A percentile compares a stretch with the other conserved stretches of the same genome.
phyloP scores from a whole-genome alignment of 1,140 invertebrate species.

The Zaprionus inermis region DNA sequence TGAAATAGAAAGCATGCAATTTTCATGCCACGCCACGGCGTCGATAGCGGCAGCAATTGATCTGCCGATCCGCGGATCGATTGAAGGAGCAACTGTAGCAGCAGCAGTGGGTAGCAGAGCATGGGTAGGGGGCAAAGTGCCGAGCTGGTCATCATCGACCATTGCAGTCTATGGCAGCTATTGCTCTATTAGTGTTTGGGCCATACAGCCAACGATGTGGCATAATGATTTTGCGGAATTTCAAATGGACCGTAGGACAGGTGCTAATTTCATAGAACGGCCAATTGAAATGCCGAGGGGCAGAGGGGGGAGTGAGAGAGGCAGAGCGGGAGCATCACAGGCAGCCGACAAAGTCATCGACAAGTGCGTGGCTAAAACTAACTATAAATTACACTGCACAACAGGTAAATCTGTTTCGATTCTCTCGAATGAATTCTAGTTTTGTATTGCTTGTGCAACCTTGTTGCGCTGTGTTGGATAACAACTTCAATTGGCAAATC shows the following conservation, averaged over 20 bases:
- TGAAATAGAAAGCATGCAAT: slow-evolving; percentile 83
- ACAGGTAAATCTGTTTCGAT: not conserved
- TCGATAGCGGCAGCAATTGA: slow-evolving; percentile 80
- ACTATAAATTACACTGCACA: slow-evolving; percentile 71
- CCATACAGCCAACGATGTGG: slow-evolving; percentile 53
- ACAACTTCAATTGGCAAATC: slow-evolving; percentile 49
- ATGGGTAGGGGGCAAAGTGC: not conserved
- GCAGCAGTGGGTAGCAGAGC: slow-evolving; percentile 25
- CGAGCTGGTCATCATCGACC: slow-evolving; percentile 28
- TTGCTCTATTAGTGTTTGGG: slow-evolving; percentile 81
- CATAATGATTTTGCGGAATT: slow-evolving; percentile 83
- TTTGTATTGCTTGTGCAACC: not conserved
- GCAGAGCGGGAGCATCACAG: slow-evolving; percentile 47
- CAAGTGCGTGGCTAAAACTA: slow-evolving; percentile 72
- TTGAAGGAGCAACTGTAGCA: slow-evolving; percentile 80
- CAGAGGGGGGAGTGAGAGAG: slow-evolving; percentile 11
- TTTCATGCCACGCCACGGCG: slow-evolving; percentile 75
- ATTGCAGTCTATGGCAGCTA: slow-evolving; percentile 60
- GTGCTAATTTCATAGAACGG: slow-evolving; percentile 82
- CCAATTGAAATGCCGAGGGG: slow-evolving; percentile 74
- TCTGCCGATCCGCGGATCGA: slow-evolving; percentile 71
- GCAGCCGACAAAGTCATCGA: slow-evolving; percentile 60
- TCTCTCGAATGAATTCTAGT: not conserved
- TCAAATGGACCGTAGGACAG: slow-evolving; percentile 77
- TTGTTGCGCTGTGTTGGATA: slow-evolving; percentile 30